phyloP scores from a whole-genome alignment of 2,797 vertebrate genomes.

The Morelia viridis region DNA sequence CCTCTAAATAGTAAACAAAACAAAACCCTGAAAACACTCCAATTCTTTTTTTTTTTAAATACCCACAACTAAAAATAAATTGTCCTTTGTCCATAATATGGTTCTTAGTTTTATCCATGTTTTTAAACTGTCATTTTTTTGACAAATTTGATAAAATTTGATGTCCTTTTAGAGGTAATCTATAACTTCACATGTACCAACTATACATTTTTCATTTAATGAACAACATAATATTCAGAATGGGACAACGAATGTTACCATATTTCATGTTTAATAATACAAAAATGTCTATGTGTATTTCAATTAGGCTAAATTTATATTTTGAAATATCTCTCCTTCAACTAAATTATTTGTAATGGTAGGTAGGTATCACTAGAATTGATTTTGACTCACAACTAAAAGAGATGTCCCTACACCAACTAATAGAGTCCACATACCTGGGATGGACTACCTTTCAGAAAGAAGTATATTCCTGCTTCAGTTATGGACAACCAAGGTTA shows the following conservation, averaged over 20 bases:
- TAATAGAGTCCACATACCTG: no score
- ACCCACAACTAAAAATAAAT: background rate
- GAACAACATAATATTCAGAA: background rate
- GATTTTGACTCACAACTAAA: background rate
- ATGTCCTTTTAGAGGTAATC: background rate
- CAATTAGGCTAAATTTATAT: background rate
- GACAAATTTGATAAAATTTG: background rate
- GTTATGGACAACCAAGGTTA: no score
- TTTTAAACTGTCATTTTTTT: background rate
- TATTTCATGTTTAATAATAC: no score
- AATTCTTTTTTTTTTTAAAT: background rate
- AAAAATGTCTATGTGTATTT: background rate
- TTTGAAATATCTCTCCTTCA: background rate
- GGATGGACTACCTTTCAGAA: no score
- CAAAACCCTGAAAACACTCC: background rate
- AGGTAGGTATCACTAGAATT: background rate
- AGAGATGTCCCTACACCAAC: background rate
- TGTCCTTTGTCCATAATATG: background rate
- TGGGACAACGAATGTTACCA: background rate
- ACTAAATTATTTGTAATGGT: background rate
- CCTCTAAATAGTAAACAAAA: background rate
- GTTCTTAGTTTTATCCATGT: background rate
- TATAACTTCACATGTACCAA: background rate
- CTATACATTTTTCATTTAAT: background rate
- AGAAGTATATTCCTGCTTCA: no score